Evolutionary conservation across 2,113 vertebrate species (phyloP), one percentile per base, ranked within the genome.

Genomic region (Rana temporaria): DNA sequence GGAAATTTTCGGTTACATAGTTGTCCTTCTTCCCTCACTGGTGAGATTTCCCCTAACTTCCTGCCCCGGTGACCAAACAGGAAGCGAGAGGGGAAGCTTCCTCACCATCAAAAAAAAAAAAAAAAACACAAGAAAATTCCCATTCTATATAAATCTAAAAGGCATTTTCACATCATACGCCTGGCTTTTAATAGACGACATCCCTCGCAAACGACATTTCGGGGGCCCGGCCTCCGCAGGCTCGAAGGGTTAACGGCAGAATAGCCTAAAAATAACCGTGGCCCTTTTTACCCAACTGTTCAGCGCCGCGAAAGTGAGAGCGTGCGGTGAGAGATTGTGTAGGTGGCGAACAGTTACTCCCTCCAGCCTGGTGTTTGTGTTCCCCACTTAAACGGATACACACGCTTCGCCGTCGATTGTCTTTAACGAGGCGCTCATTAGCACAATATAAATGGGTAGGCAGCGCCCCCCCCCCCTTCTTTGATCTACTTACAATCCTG

Each of bases 241-340:
- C 9, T 12, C 9, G 4, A 64, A 20, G 22, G 56, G 68, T 71
- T 63, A 72, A 81, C n/a, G 0, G 3, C 34, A 60, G 20, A 79
- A 34, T 9, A 32, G 20, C 59, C 57, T 64, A 73, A 72, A 72
- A 32, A 72, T 72, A 72, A 72, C 57, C 48, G 6, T 5, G 60
- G 22, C 56, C 53, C 32, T 55, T 32, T 32, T 63, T 52, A 38
- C 22, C 78, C 78, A 81, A 81, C 78, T 81, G 79, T 81, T 72
- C 24, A 18, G 38, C 53, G 38, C 38, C 18, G 34, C 60, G 57
- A 52, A 60, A 69, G 55, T 12, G 55, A 30, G 56, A 63, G 68
- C 22, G 32, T 32, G 12, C 17, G 14, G 79, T 81, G 79, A 81
- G 57, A 81, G 79, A 72, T 72, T 22, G 67, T 52, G 79, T 81